These are phyloP conservation scores for Platysternon megacephalum DNA, from an alignment of 2,113 vertebrate species.

Conservation along the genomic window DNA sequence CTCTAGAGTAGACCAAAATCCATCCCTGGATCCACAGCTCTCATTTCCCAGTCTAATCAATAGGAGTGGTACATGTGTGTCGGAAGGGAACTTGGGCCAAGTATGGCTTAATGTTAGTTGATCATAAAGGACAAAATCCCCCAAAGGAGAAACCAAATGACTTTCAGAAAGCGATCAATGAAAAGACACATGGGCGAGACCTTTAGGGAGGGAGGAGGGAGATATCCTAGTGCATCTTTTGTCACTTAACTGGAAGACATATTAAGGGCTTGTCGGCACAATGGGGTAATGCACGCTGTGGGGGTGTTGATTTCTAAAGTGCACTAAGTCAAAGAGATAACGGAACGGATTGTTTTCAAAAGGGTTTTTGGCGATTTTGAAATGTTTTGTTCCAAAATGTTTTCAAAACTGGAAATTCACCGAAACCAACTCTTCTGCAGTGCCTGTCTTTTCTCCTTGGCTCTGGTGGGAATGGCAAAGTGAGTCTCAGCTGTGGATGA, in stretches of 20 bases:
- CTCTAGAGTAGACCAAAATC: not conserved
- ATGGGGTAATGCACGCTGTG: not conserved
- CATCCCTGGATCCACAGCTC: not conserved
- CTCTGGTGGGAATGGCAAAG: no score
- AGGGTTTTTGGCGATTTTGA: not conserved
- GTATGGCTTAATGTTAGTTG: fast-evolving
- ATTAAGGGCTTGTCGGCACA: not conserved
- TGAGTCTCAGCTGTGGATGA: not conserved
- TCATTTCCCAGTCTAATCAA: slow-evolving; percentile 8
- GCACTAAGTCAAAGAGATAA: no score
- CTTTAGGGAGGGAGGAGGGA: not conserved
- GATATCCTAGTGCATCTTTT: fast-evolving
- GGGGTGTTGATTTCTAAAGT: not conserved
- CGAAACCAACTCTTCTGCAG: no score
- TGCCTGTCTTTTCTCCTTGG: no score
- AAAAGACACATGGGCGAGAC: not conserved
- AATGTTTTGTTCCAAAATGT: no score
- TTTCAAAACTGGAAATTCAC: no score
- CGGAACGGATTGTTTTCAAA: not conserved
- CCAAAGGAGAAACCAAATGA: not conserved
- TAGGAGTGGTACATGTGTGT: not conserved
- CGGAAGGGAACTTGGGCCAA: fast-evolving
- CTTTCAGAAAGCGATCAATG: fast-evolving
- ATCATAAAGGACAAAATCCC: not conserved
- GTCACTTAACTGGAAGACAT: fast-evolving